Conservation (phyloP, 2,888 invertebrate genomes). For the Agapetus fuscipes region DNA sequence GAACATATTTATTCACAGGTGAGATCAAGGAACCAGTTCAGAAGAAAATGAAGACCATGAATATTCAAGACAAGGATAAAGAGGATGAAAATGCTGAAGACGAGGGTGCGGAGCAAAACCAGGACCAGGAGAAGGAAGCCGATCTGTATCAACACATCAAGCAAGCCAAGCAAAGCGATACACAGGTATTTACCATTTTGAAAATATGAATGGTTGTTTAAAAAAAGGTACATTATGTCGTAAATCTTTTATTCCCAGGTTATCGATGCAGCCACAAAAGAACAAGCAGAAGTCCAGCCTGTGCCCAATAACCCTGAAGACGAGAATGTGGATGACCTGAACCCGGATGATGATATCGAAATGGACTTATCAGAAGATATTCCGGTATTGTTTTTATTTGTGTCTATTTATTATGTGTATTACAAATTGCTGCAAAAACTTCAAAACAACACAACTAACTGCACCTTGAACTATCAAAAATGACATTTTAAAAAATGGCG, state of each 20-base stretch:
- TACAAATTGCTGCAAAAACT: no score
- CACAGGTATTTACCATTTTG: constrained; percentile 43
- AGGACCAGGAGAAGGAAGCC: constrained; percentile 36
- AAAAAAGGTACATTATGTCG: neutral
- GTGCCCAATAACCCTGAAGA: constrained; percentile 51
- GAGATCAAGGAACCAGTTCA: constrained; percentile 53
- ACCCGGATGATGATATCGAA: constrained; percentile 47
- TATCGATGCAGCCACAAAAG: constrained; percentile 69
- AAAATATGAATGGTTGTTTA: neutral
- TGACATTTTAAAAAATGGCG: no score
- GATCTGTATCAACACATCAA: constrained; percentile 80
- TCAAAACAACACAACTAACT: no score
- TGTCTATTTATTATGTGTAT: neutral
- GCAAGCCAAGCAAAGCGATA: constrained; percentile 62
- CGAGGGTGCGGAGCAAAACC: constrained; percentile 39
- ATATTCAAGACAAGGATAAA: constrained; percentile 29
- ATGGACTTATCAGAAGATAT: constrained; percentile 44
- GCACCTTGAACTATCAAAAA: no score
- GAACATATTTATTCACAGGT: constrained; percentile 30
- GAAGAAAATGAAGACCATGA: constrained; percentile 52
- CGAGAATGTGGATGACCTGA: constrained; percentile 45
- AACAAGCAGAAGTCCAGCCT: constrained; percentile 67
- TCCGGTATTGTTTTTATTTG: constrained; percentile 28
- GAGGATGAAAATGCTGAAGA: constrained; percentile 36
- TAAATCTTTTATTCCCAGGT: constrained; percentile 30